Base-by-base conservation (phyloP, 2,888 invertebrate species). In the Callyntrura sp. region DNA sequence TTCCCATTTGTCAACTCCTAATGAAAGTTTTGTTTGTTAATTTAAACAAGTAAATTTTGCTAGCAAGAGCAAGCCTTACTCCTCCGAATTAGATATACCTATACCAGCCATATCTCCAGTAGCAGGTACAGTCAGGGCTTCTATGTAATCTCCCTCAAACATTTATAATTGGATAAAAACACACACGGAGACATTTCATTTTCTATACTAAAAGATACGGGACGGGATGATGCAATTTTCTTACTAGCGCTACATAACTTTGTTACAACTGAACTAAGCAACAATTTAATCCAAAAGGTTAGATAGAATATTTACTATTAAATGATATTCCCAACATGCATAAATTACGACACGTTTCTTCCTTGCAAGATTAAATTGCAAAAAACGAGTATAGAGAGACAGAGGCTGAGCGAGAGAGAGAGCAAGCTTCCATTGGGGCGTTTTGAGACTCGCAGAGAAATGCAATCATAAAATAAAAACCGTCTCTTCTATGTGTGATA, bases 1-100 rank as follows among this genome's bases (percentile, higher is more conserved):
- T 82, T 43, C 76, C 62, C 76, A 88, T 88, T 82, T 88, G 88
- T 88, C 88, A 88, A 65, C 25, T 35, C 2, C 35, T 81, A 86
- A 70, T 82, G 81, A 87, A 83, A 68, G 68, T n/a, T 51, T 57
- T 73, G 85, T 85, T 76, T 73, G 70, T 73, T 84, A 51, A 65
- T 55, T 70, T 55, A 14, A n/a, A 23, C 73, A 73, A 85, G 57
- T 73, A 57, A 45, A 73, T 73, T 73, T 85, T 78, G 25, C 8
- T 35, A 55, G 55, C 35, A n/a, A n/a, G 9, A 62, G 35, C 57
- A 17, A 62, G n/a, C n/a, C n/a, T n/a, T 25, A 4, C 35, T 73
- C 45, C 48, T 23, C 78, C 14, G 14, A 35, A 35, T 6, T 35
- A 6, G 6, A 6, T 6, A 35, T 35, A 35, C 35, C n/a, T n/a